A percentile compares a stretch with the other conserved stretches of the same genome.
phyloP scores from a whole-genome alignment of 2,888 invertebrate species.

The Epistrophella euchroma region DNA sequence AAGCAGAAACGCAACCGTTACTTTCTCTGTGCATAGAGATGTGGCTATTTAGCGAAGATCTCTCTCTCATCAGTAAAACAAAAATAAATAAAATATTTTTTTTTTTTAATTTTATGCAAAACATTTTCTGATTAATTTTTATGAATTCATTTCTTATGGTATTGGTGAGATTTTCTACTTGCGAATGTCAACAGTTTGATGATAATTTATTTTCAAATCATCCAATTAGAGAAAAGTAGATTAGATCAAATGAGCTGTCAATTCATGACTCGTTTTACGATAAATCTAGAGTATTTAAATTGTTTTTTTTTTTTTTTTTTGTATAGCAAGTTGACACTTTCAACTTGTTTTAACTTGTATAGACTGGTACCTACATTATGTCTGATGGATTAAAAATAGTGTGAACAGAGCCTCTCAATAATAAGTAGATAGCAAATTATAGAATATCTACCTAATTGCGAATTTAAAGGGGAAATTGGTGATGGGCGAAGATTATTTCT shows the following conservation, averaged over 20 bases:
- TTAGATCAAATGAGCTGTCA: slow-evolving; percentile 31
- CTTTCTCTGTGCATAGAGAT: slow-evolving; percentile 27
- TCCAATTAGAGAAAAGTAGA: slow-evolving; percentile 22
- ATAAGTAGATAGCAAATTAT: background rate
- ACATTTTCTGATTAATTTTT: slow-evolving; percentile 7
- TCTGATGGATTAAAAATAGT: background rate
- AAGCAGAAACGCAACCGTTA: background rate
- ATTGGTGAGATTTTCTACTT: background rate
- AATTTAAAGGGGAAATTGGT: background rate
- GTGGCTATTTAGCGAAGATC: slow-evolving; percentile 5
- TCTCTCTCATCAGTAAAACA: background rate
- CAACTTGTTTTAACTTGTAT: too few relatives aligned
- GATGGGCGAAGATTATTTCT: background rate
- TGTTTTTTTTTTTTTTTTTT: background rate
- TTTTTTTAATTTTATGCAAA: slow-evolving; percentile 24
- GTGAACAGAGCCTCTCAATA: background rate
- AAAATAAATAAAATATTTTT: background rate
- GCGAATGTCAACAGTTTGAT: background rate
- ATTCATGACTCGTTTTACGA: slow-evolving; percentile 22
- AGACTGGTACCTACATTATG: too few relatives aligned
- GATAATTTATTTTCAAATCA: slow-evolving; percentile 1
- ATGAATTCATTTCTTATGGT: background rate
- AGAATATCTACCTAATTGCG: background rate
- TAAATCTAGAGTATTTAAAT: slow-evolving; percentile 10
- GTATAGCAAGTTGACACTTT: background rate